Evolutionary conservation across 2,113 vertebrate species (phyloP).

Genomic region (Colossoma macropomum): DNA sequence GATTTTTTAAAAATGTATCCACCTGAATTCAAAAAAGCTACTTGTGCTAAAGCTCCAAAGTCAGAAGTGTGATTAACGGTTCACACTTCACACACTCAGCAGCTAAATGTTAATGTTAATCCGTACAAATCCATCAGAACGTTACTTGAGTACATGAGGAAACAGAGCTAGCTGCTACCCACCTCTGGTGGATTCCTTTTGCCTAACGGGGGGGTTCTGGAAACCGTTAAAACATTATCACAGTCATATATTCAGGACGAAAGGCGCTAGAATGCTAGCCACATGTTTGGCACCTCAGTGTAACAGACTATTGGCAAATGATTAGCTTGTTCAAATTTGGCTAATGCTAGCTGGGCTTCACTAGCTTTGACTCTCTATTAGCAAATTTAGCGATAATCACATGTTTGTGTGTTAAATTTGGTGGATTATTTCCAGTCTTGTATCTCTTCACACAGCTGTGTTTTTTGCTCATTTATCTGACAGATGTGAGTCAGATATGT

Average conservation of each 20-base stretch:
- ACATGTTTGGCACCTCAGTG: neutral
- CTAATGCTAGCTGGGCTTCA: neutral
- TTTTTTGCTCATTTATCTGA: neutral
- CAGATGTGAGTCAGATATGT: conserved; percentile 11
- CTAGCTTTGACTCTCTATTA: neutral
- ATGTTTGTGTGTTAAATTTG: neutral
- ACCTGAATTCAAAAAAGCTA: no score
- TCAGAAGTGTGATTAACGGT: no score
- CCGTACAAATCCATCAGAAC: neutral
- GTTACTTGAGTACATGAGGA: neutral
- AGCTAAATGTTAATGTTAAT: no score
- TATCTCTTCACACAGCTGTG: neutral
- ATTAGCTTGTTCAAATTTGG: neutral
- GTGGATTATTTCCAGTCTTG: neutral
- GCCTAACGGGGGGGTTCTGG: neutral
- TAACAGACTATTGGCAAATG: neutral
- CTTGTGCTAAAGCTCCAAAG: no score
- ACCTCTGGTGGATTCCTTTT: neutral
- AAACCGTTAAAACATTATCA: conserved; percentile 10
- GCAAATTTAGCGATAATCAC: neutral
- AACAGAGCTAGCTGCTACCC: neutral
- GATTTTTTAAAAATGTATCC: no score
- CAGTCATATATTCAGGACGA: neutral
- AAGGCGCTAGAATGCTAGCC: neutral
- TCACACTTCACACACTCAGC: no score